Percentiles rank a stretch among this genome's conserved stretches.
Evolutionary conservation across 2,888 invertebrate species (phyloP).

Genomic region (Tenthredo amoena): DNA sequence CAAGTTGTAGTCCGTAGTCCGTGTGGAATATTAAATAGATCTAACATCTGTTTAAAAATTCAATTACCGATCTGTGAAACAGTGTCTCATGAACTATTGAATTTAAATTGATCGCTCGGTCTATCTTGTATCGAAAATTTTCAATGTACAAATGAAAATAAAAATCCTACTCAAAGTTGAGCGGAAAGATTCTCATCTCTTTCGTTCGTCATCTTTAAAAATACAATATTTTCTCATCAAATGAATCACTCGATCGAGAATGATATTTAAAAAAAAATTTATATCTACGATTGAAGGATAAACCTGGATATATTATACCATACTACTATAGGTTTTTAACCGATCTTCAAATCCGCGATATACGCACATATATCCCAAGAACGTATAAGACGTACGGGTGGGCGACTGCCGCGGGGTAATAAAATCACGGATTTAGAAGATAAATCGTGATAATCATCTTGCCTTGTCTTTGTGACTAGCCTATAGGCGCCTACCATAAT

Average conservation of each 20-base stretch:
- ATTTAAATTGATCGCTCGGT: not conserved
- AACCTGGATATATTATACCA: not conserved
- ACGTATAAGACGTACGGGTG: not conserved
- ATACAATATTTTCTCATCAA: constrained; percentile 31
- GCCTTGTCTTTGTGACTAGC: constrained; percentile 1
- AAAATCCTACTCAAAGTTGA: not conserved
- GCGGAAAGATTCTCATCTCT: not conserved
- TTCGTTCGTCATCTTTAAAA: constrained; percentile 33
- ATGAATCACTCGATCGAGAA: constrained; percentile 4
- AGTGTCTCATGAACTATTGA: not conserved
- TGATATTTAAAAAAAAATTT: not conserved
- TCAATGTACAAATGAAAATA: not conserved
- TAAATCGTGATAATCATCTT: constrained; percentile 23
- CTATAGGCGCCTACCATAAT: constrained; percentile 35
- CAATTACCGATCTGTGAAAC: not conserved
- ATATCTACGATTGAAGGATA: not conserved
- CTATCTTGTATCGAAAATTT: not conserved
- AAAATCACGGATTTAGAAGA: constrained; percentile 30
- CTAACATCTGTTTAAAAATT: not conserved
- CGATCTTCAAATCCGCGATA: not conserved
- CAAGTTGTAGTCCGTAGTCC: not conserved
- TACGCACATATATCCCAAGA: not conserved
- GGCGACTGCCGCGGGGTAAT: not conserved
- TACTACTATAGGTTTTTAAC: not conserved
- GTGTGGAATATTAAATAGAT: not conserved